Base-by-base conservation (phyloP, 2,113 vertebrate genomes). In the Amblyopsis rosae region DNA sequence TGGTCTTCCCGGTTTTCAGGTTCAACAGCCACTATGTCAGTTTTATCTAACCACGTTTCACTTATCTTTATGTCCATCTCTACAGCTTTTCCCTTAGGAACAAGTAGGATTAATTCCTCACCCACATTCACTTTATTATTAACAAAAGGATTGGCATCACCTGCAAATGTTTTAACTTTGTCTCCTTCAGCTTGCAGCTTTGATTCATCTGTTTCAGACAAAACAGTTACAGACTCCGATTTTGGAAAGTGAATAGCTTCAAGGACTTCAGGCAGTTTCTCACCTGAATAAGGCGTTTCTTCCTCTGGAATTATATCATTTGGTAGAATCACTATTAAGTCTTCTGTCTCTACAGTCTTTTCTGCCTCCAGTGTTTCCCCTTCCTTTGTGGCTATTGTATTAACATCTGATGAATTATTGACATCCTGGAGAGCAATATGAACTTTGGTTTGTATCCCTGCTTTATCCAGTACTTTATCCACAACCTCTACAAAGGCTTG, bases 11-110 rank as follows among this genome's bases (percentile, higher is more conserved):
- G 26, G 54, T 33, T 35, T 19, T 16, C 19, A 10, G 47, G 9
- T 8, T 70, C 69, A 51, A 41, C 6, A 3, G 13, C n/a, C n/a
- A 57, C n/a, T 26, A 66, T 32, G 60, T 5, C 4, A 19, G 33
- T 63, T 47, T 50, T 71, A 46, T 75, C 77, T 45, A 67, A 62
- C 26, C n/a, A 33, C 46, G 70, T 41, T 41, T 41, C 71, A 67
- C 19, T 35, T 35, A 88, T 62, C 54, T 83, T 71, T 70, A 89
- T 84, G 63, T 88, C 87, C 86, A 91, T 86, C 82, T 91, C 89
- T 12, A 91, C 72, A 53, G 76, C 59, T 76, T 87, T 74, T 62
- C 89, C 88, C 79, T 82, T 90, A 5, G 89, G 86, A 7, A 90
- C 84, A 1, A 87, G 68, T 46, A 90, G 56, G 54, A 89, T 62